These are phyloP conservation scores for Podarcis muralis DNA, from an alignment of 2,113 vertebrate genomes.

Conservation along the genomic window DNA sequence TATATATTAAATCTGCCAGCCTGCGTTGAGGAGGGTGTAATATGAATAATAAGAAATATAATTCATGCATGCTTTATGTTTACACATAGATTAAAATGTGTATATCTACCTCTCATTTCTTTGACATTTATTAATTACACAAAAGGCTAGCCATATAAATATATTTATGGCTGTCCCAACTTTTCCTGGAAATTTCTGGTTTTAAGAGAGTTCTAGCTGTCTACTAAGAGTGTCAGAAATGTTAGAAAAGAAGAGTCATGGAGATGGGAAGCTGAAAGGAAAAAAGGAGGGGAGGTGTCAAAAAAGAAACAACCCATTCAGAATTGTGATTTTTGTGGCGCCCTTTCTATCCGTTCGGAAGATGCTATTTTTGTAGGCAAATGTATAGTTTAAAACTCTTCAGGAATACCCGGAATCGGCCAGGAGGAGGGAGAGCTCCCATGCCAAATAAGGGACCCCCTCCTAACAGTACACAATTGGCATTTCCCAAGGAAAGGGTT, in stretches of 20 bases:
- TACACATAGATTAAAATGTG: not conserved
- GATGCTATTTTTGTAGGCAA: not conserved
- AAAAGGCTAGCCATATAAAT: not conserved
- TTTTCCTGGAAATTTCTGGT: not conserved
- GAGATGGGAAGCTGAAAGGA: not conserved
- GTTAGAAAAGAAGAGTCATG: not conserved
- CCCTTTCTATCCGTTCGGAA: too few species aligned
- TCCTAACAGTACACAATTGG: not conserved
- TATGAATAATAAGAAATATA: not conserved
- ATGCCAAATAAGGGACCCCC: not conserved
- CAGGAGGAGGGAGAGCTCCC: too few species aligned
- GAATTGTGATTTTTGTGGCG: not conserved
- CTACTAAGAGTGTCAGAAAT: not conserved
- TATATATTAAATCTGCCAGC: not conserved
- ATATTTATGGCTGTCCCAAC: not conserved
- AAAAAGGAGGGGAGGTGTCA: not conserved
- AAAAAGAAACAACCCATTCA: not conserved
- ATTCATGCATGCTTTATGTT: not conserved
- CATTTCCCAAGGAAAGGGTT: not conserved
- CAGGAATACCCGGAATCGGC: not conserved
- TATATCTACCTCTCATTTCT: too few species aligned
- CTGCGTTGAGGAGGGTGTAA: not conserved
- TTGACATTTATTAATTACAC: not conserved
- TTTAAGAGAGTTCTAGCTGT: not conserved
- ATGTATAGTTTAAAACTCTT: not conserved